These are phyloP conservation scores for Gibbula magus DNA, from an alignment of 2,888 invertebrate species.

Conservation along the genomic window DNA sequence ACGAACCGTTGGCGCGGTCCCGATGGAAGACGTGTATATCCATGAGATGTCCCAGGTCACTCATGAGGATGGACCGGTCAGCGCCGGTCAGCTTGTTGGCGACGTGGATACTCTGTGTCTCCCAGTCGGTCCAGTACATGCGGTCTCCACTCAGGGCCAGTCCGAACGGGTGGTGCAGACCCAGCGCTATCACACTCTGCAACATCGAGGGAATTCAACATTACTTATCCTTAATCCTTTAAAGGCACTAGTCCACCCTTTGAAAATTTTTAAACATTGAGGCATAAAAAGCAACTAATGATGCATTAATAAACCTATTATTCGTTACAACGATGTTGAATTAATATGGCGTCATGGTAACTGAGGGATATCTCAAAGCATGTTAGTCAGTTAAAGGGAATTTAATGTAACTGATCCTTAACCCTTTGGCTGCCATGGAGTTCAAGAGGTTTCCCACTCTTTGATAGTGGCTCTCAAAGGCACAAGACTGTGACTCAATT, in stretches of 20 bases:
- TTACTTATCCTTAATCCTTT: too few species aligned
- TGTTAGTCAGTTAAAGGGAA: too few species aligned
- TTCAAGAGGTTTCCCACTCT: too few species aligned
- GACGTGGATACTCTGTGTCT: constrained; percentile 88
- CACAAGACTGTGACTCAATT: too few species aligned
- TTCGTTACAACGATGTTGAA: too few species aligned
- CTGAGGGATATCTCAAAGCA: too few species aligned
- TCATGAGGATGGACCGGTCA: constrained; percentile 79
- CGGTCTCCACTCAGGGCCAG: constrained; percentile 91
- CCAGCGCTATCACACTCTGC: constrained; percentile 77
- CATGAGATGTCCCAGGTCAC: constrained; percentile 91
- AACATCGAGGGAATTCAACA: neutral
- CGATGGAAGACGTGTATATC: constrained; percentile 83
- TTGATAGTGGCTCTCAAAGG: too few species aligned
- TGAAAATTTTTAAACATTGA: neutral
- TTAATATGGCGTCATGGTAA: too few species aligned
- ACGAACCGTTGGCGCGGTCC: constrained; percentile 71
- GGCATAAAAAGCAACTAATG: too few species aligned
- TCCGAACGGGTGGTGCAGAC: constrained; percentile 92
- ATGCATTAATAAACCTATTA: too few species aligned
- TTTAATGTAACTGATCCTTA: too few species aligned
- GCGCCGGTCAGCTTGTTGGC: constrained; percentile 79
- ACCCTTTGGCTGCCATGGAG: too few species aligned
- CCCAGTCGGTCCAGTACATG: constrained; percentile 95
- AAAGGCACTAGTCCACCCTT: neutral